Percentiles rank a stretch among this genome's conserved stretches.
Evolutionary conservation across 2,888 invertebrate species (phyloP).

Genomic region (Macrophya alboannulata): DNA sequence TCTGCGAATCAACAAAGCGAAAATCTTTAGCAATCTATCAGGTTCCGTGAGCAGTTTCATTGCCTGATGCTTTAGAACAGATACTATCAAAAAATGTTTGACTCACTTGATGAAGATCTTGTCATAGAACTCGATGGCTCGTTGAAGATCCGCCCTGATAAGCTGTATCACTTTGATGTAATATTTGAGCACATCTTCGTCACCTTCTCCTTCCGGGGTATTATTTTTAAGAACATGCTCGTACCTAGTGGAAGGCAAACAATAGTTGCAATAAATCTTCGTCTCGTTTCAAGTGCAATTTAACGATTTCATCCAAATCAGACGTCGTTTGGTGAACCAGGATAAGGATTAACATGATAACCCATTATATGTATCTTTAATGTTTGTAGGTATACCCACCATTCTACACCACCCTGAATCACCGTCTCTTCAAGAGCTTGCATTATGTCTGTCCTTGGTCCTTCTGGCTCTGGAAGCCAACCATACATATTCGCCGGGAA

Average conservation of each 20-base stretch:
- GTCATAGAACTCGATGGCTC: constrained; percentile 91
- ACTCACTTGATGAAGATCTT: constrained; percentile 92
- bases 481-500: constrained; percentile 88
- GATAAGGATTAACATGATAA: neutral
- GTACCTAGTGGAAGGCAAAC: constrained; percentile 79
- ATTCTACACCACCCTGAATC: constrained; percentile 88
- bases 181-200: constrained; percentile 88
- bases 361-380: neutral
- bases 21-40: neutral
- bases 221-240: constrained; percentile 88
- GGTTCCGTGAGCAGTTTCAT: neutral
- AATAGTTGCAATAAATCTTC: neutral
- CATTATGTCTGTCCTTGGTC: constrained; percentile 83
- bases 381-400: constrained; percentile 79
- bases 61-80: neutral
- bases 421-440: constrained; percentile 87
- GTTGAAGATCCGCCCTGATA: constrained; percentile 90
- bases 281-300: neutral
- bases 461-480: constrained; percentile 82
- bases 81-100: constrained; percentile 12
- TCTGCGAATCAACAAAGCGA: constrained; percentile 79
- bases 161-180: constrained; percentile 92
- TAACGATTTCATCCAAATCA: constrained; percentile 12
- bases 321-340: neutral
- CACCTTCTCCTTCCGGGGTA: constrained; percentile 83